Conservation (phyloP, 1,140 invertebrate genomes). For the Drosophila melanica region DNA sequence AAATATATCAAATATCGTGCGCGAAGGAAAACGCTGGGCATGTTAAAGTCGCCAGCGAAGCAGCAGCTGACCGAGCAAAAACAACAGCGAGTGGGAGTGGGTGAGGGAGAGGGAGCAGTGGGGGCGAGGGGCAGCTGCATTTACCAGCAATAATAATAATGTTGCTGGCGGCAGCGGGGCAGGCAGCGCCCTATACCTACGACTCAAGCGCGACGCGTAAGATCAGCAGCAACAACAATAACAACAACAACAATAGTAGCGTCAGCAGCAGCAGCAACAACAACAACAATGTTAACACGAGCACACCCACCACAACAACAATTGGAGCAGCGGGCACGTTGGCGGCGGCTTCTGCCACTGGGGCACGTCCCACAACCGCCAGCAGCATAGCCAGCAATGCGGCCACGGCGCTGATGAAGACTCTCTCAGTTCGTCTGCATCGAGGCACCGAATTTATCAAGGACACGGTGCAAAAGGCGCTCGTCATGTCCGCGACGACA, state of each 20-base stretch:
- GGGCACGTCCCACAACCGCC: constrained; percentile 37
- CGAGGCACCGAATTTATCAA: constrained; percentile 85
- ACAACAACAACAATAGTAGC: constrained; percentile 30
- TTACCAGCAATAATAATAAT: constrained; percentile 48
- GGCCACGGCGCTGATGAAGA: constrained; percentile 78
- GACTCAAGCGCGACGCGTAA: constrained; percentile 43
- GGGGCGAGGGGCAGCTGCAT: constrained; percentile 19
- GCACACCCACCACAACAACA: constrained; percentile 30
- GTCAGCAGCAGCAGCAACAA: not conserved
- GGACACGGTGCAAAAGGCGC: constrained; percentile 84
- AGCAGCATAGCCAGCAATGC: constrained; percentile 46
- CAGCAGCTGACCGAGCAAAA: constrained; percentile 48
- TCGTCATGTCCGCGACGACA: constrained; percentile 64
- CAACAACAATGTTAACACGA: constrained; percentile 37
- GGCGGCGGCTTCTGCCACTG: constrained; percentile 39
- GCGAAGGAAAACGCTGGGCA: constrained; percentile 51
- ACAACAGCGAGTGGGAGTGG: constrained; percentile 12
- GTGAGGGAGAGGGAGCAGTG: constrained; percentile 3
- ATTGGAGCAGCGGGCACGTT: constrained; percentile 39
- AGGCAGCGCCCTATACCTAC: constrained; percentile 61
- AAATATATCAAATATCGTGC: constrained; percentile 12
- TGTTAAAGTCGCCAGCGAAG: constrained; percentile 43
- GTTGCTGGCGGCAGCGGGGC: constrained; percentile 69
- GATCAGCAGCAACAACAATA: constrained; percentile 49
- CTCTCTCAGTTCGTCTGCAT: constrained; percentile 82